Evolutionary conservation across 92 coral and sea anemone genomes (phyloP).

Genomic region (Pocillopora meandrina): DNA sequence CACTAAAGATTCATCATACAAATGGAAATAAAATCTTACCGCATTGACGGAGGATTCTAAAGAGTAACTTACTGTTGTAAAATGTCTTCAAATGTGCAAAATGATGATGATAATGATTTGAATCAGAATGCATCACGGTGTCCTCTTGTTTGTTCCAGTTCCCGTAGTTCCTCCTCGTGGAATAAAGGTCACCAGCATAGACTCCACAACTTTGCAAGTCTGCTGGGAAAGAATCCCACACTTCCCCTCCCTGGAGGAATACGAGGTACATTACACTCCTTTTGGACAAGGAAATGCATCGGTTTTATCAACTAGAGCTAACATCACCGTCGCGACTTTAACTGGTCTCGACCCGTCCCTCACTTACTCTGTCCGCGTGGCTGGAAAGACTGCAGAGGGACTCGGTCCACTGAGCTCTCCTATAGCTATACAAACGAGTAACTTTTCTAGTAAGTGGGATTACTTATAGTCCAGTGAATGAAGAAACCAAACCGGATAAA

Average conservation of each 20-base stretch:
- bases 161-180: neutral
- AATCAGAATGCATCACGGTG: neutral
- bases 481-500: no score
- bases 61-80: no score
- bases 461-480: neutral
- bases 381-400: neutral
- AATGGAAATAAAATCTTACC: no score
- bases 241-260: neutral
- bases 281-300: neutral
- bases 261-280: neutral
- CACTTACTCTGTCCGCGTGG: neutral
- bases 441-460: neutral
- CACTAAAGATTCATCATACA: no score
- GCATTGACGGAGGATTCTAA: no score
- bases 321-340: neutral
- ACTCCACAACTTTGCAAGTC: neutral
- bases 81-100: no score
- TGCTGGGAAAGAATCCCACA: conserved; percentile 18
- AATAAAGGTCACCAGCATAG: neutral
- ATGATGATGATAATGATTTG: no score
- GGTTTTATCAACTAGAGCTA: neutral
- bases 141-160: neutral
- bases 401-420: neutral
- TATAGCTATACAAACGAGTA: neutral
- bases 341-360: neutral